These are phyloP conservation scores for Microcebus murinus DNA, from an alignment of 2,113 vertebrate genomes.

Conservation along the genomic window DNA sequence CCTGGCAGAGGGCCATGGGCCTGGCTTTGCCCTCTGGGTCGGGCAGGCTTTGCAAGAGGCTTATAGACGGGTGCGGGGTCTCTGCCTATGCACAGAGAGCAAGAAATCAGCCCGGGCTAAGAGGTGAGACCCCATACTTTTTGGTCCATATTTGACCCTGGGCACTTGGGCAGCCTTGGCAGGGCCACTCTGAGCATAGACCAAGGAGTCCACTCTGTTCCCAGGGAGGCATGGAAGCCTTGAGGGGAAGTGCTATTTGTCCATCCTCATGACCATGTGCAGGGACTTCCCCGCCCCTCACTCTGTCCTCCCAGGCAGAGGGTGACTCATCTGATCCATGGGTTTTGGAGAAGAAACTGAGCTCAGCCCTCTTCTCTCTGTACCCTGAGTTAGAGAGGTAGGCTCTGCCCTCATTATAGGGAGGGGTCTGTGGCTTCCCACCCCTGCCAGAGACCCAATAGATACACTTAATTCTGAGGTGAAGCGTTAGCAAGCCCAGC, in stretches of 20 bases:
- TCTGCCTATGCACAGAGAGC: background rate
- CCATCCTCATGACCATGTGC: accelerated
- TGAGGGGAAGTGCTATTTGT: background rate
- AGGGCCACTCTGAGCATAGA: background rate
- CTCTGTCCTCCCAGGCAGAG: background rate
- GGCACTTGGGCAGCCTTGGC: background rate
- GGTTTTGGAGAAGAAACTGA: background rate
- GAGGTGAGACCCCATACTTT: background rate
- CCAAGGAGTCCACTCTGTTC: background rate
- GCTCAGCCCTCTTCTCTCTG: background rate
- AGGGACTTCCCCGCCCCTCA: background rate
- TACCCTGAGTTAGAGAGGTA: background rate
- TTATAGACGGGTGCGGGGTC: background rate
- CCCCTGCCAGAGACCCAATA: background rate
- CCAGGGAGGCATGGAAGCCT: background rate
- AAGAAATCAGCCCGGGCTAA: background rate
- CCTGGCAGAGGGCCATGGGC: constrained; percentile 53
- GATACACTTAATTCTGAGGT: background rate
- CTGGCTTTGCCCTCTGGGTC: constrained; percentile 11
- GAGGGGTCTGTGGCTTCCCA: background rate
- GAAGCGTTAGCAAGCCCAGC: background rate
- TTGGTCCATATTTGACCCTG: background rate
- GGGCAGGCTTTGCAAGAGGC: background rate
- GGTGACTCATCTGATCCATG: background rate
- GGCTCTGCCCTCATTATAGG: background rate